phyloP scores from a whole-genome alignment of 2,888 invertebrate genomes.

The Drosophila demipolita region DNA sequence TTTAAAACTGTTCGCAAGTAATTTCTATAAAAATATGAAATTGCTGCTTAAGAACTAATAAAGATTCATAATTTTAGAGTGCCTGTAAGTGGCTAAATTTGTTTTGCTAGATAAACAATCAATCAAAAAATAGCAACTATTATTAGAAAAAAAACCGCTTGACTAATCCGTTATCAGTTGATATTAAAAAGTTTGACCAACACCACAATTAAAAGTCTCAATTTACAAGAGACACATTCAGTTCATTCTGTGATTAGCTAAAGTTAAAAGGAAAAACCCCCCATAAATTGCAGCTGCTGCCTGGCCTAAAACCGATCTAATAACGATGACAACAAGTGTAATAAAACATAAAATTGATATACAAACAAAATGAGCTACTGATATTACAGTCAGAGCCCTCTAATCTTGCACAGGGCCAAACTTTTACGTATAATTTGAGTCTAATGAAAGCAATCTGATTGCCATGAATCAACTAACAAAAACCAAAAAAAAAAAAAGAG shows the following conservation, averaged over 20 bases:
- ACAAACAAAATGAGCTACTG: slow-evolving; percentile 34
- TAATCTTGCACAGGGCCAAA: slow-evolving; percentile 46
- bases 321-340: slow-evolving; percentile 25
- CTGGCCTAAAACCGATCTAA: slow-evolving; percentile 13
- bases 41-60: background rate
- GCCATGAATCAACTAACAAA: slow-evolving; percentile 5
- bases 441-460: slow-evolving; percentile 71
- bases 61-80: background rate
- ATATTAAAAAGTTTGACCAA: background rate
- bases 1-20: background rate
- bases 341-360: slow-evolving; percentile 58
- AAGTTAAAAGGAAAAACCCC: background rate
- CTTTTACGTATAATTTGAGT: slow-evolving; percentile 55
- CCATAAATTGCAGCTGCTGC: slow-evolving; percentile 33
- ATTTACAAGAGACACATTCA: background rate
- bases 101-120: background rate
- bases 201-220: background rate
- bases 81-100: background rate
- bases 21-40: background rate
- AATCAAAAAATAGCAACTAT: too few relatives aligned
- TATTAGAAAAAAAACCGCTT: too few relatives aligned
- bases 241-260: background rate
- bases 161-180: background rate
- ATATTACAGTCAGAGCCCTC: slow-evolving; percentile 42
- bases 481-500: background rate